Percentiles rank a stretch among this genome's conserved stretches.
Conservation (phyloP, 2,888 invertebrate genomes). For the Coelinius sp. region DNA sequence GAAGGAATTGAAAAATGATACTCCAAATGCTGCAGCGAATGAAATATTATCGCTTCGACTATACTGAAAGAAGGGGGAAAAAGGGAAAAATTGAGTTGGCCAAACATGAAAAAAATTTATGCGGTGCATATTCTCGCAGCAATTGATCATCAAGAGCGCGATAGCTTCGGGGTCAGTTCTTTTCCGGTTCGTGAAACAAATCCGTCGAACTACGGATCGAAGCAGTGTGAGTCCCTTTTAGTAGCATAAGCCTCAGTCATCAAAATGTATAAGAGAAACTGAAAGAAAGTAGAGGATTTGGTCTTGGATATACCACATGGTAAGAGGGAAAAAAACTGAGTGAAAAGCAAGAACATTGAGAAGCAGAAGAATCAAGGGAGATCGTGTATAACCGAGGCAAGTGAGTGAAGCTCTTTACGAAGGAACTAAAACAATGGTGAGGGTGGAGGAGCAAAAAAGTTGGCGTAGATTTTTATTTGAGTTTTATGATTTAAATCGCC, state of each 20-base stretch:
- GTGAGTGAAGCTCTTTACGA: background rate
- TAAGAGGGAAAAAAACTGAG: background rate
- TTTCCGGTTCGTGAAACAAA: slow-evolving; percentile 18
- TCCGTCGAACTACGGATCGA: slow-evolving; percentile 17
- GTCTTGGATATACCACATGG: background rate
- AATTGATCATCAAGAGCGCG: slow-evolving; percentile 9
- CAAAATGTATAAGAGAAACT: background rate
- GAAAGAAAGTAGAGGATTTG: background rate
- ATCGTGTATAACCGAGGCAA: background rate
- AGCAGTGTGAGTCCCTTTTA: background rate
- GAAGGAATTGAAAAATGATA: slow-evolving; percentile 66
- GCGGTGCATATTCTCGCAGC: background rate
- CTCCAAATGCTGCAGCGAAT: slow-evolving; percentile 56
- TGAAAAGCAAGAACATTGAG: background rate
- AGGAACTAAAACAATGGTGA: background rate
- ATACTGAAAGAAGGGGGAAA: background rate
- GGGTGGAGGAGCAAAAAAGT: slow-evolving; percentile 24
- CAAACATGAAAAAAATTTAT: background rate
- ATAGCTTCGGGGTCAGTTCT: background rate
- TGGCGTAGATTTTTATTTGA: slow-evolving; percentile 60
- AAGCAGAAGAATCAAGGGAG: background rate
- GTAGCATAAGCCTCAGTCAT: background rate
- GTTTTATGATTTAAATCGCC: slow-evolving; percentile 69
- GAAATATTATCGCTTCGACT: slow-evolving; percentile 63
- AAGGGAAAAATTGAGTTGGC: background rate